Base-by-base conservation (phyloP, 1,140 invertebrate species). In the Drosophila mayri region DNA sequence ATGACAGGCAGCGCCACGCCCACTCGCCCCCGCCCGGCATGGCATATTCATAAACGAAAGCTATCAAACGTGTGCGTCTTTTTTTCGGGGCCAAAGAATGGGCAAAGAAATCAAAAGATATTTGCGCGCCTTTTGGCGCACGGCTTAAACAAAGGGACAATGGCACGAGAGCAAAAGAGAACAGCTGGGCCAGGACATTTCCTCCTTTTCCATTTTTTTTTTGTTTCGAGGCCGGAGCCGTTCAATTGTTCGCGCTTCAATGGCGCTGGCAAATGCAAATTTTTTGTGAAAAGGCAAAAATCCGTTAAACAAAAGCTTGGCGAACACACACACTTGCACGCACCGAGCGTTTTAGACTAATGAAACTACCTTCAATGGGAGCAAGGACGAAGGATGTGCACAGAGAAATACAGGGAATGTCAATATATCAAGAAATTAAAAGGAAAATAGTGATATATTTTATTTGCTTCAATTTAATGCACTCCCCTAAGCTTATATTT, bases 41-140 rank as follows among this genome's bases (percentile, higher is more conserved):
- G 18, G 54, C 46, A 57, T 68, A 81, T 81, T 79, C 78, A 90
- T 90, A 90, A 90, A 79, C 88, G 88, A 90, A 90, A 90, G 85
- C 85, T 71, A 90, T 81, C 74, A 79, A 90, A 90, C 81, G 83
- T 87, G 78, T 76, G 76, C 76, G 72, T 68, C 68, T 88, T 88
- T 79, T 87, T 81, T 84, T 74, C 68, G 38, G 43, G 35, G 28
- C 41, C 64, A 57, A 46, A 74, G 58, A 64, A 74, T 74, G 32
- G 40, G 59, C 50, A 77, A 60, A 76, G 67, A 62, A 87, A 88
- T 87, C 84, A 87, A 87, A 87, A 88, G 83, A 83, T 74, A 87
- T 87, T 84, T 88, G 84, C 76, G 85, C 85, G 85, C 77, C 85
- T 90, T 87, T 88, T 88, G 65, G 81, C 77, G 79, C 83, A 79